phyloP scores from a whole-genome alignment of 2,888 invertebrate species.

The Lycia hirtaria region DNA sequence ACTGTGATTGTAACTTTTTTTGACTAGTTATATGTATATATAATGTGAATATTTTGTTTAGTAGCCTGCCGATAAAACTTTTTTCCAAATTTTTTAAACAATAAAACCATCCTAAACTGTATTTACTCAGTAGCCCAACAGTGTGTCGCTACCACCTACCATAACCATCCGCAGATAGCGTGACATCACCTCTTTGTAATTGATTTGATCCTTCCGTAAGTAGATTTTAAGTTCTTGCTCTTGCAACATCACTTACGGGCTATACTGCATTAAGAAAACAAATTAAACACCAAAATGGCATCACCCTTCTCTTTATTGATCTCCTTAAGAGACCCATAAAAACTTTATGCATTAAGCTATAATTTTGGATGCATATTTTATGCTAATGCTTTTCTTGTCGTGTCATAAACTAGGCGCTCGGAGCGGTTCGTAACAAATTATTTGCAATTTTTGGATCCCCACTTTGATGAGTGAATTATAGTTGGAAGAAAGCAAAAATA shows the following conservation, averaged over 20 bases:
- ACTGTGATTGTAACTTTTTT: too few species aligned
- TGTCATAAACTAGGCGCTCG: constrained; percentile 43
- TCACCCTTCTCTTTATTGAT: constrained; percentile 37
- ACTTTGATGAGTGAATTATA: constrained; percentile 42
- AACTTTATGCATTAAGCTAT: constrained; percentile 44
- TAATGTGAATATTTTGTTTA: too few species aligned
- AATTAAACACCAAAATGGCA: constrained; percentile 35
- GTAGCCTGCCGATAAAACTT: too few species aligned
- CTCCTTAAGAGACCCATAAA: constrained; percentile 43
- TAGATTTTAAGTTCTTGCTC: constrained; percentile 36
- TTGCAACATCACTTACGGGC: constrained; percentile 45
- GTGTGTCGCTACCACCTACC: constrained; percentile 40
- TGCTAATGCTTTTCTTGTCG: constrained; percentile 43
- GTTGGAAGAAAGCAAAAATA: constrained; percentile 30
- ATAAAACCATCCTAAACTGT: too few species aligned
- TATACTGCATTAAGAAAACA: constrained; percentile 41
- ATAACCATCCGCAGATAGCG: constrained; percentile 45
- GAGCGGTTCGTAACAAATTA: constrained; percentile 40
- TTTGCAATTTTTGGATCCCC: constrained; percentile 43
- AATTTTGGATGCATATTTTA: constrained; percentile 47
- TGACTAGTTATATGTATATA: too few species aligned
- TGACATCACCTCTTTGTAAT: constrained; percentile 44
- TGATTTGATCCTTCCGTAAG: constrained; percentile 47
- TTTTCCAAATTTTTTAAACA: too few species aligned
- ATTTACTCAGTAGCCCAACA: background rate